Percentiles rank a stretch among this genome's conserved stretches.
Conservation (phyloP, 2,113 vertebrate genomes). For the Platichthys flesus region DNA sequence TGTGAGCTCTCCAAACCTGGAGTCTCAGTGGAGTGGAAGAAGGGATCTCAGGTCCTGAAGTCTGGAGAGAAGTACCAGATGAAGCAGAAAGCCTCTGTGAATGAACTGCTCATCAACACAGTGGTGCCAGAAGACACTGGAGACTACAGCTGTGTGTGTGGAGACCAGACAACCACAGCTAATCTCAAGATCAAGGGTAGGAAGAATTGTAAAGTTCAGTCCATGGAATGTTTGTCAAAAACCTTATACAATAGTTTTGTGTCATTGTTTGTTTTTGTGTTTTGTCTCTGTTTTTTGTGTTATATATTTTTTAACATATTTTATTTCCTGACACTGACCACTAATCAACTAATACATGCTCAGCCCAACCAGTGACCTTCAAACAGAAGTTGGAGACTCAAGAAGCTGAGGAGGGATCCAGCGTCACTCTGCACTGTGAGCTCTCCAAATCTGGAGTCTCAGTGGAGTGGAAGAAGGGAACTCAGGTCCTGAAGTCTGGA, state of each 20-base stretch:
- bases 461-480: conserved; percentile 85
- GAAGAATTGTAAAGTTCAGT: conserved; percentile 7
- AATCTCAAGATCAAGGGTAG: conserved; percentile 50
- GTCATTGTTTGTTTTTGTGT: background rate
- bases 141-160: conserved; percentile 79
- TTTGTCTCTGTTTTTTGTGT: conserved; percentile 32
- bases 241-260: no score
- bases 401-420: conserved; percentile 80
- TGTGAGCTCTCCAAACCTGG: conserved; percentile 83
- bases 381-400: conserved; percentile 76
- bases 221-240: background rate
- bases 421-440: conserved; percentile 79
- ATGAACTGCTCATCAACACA: conserved; percentile 81
- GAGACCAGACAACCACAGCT: conserved; percentile 80
- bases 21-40: conserved; percentile 84
- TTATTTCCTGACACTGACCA: no score
- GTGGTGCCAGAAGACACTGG: conserved; percentile 79
- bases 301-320: no score
- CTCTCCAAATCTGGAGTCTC: conserved; percentile 83
- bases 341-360: no score
- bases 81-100: conserved; percentile 68
- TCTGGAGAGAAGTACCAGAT: conserved; percentile 79
- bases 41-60: conserved; percentile 76
- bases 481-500: conserved; percentile 69
- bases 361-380: conserved; percentile 34